phyloP scores from a whole-genome alignment of 1,140 invertebrate genomes.

The Brachionus paranguensis region DNA sequence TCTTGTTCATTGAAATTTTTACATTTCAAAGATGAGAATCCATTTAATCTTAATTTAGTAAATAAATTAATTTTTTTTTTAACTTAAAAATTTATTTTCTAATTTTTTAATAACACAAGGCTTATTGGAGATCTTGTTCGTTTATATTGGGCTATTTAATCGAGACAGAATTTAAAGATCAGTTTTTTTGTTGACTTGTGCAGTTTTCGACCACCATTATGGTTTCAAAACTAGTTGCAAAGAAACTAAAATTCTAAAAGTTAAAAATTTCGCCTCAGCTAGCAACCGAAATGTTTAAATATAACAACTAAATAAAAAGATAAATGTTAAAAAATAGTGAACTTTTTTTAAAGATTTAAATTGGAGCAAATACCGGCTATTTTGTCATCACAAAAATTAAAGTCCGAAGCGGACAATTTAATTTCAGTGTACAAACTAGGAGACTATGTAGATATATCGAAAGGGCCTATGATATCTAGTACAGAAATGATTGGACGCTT shows the following conservation, averaged over 20 bases:
- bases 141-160: constrained; percentile 74
- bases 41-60: constrained; percentile 52
- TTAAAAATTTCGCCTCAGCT: constrained; percentile 66
- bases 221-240: constrained; percentile 60
- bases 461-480: no score
- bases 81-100: no score
- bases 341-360: no score
- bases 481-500: constrained; percentile 70
- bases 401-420: constrained; percentile 52
- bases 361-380: constrained; percentile 75
- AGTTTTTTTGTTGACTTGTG: constrained; percentile 71
- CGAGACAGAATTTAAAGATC: constrained; percentile 70
- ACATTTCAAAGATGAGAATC: constrained; percentile 67
- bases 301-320: constrained; percentile 61
- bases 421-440: constrained; percentile 74
- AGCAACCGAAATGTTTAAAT: constrained; percentile 74
- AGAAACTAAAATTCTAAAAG: constrained; percentile 65
- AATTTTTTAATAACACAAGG: constrained; percentile 47
- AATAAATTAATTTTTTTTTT: constrained; percentile 42
- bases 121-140: constrained; percentile 85
- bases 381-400: constrained; percentile 49
- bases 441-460: constrained; percentile 80
- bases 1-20: constrained; percentile 73
- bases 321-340: no score
- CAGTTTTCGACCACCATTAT: constrained; percentile 75